These are phyloP conservation scores for Byasa hedistus DNA, from an alignment of 2,888 invertebrate species.

Conservation along the genomic window DNA sequence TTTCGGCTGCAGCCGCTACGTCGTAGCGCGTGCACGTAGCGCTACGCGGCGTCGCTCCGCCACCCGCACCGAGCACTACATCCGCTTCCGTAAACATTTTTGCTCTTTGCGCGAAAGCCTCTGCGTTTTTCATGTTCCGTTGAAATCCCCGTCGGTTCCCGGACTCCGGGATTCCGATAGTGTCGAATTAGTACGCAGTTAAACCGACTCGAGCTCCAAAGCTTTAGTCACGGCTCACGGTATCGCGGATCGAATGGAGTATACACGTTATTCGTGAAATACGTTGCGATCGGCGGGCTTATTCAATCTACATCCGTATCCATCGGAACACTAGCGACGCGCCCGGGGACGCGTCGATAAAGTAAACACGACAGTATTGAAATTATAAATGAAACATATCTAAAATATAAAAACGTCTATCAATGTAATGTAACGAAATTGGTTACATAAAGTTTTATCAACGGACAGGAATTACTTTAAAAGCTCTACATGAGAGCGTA, in stretches of 20 bases:
- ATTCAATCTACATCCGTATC: neutral
- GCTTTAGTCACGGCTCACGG: conserved; percentile 25
- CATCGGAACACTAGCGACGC: neutral
- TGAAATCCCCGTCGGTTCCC: neutral
- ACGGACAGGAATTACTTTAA: too few relatives aligned
- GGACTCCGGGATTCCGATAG: conserved; percentile 7
- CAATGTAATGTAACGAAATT: too few relatives aligned
- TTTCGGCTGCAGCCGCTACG: too few relatives aligned
- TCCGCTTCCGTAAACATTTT: neutral
- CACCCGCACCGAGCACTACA: too few relatives aligned
- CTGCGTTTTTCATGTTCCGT: neutral
- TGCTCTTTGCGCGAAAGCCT: neutral
- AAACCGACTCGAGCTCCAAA: conserved; percentile 26
- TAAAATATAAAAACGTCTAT: too few relatives aligned
- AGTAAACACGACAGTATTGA: neutral
- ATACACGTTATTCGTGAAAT: conserved; percentile 22
- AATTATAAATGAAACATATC: too few relatives aligned
- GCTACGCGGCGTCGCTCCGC: too few relatives aligned
- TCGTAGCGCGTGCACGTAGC: too few relatives aligned
- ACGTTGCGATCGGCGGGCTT: neutral
- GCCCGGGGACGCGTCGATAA: neutral
- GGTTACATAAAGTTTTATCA: too few relatives aligned
- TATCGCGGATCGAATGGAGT: conserved; percentile 21
- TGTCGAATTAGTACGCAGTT: conserved; percentile 27
- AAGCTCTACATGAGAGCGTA: too few relatives aligned